phyloP scores from a whole-genome alignment of 2,113 vertebrate genomes.

The Ageneiosus marmoratus region DNA sequence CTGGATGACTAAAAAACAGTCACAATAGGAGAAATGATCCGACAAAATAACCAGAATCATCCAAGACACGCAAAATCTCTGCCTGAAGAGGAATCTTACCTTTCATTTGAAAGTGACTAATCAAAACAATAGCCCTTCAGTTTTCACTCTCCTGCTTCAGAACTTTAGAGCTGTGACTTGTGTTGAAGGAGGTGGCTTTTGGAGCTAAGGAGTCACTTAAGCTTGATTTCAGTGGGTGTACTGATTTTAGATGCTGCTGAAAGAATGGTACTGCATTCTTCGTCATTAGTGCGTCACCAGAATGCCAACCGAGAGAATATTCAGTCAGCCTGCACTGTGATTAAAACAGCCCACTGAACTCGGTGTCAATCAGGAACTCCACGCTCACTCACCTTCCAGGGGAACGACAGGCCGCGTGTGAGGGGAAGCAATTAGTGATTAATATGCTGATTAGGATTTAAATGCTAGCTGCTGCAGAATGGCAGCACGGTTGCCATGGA shows the following conservation, averaged over 20 bases:
- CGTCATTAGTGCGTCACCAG: constrained; percentile 47
- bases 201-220: constrained; percentile 48
- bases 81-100: neutral
- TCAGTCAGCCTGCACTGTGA: constrained; percentile 46
- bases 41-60: constrained; percentile 3
- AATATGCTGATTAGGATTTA: constrained; percentile 60
- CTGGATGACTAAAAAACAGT: neutral
- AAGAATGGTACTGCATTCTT: constrained; percentile 21
- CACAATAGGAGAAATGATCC: neutral
- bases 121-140: constrained; percentile 43
- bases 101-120: constrained; percentile 43
- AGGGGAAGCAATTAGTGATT: constrained; percentile 57
- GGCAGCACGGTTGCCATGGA: constrained; percentile 44
- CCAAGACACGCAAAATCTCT: constrained; percentile 14
- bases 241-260: constrained; percentile 38
- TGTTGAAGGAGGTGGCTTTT: constrained; percentile 37
- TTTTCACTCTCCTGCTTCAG: constrained; percentile 30
- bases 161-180: constrained; percentile 26
- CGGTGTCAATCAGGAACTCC: constrained; percentile 53
- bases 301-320: constrained; percentile 46
- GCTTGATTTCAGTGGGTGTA: constrained; percentile 51
- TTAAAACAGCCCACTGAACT: constrained; percentile 56
- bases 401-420: constrained; percentile 46
- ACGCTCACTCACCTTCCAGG: constrained; percentile 50
- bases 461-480: constrained; percentile 55